phyloP scores from a whole-genome alignment of 2,113 vertebrate genomes.

The Sorex fumeus region DNA sequence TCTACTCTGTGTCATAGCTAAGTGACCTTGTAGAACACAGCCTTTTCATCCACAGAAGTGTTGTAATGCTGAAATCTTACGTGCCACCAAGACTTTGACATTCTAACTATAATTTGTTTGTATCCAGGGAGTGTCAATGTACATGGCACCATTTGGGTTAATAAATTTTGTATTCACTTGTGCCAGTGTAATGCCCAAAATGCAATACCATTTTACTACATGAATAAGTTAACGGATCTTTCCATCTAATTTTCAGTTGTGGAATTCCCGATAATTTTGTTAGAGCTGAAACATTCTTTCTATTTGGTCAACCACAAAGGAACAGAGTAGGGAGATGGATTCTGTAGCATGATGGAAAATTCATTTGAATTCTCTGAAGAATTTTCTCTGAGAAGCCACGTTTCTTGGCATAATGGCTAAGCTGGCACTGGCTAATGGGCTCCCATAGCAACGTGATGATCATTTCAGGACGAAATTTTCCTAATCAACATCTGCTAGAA shows the following conservation, averaged over 20 bases:
- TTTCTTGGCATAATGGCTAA: slow-evolving; percentile 38
- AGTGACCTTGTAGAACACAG: background rate
- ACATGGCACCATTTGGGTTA: slow-evolving; percentile 25
- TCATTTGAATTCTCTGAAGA: slow-evolving; percentile 51
- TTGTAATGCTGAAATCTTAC: background rate
- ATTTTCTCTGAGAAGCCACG: slow-evolving; percentile 42
- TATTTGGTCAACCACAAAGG: background rate
- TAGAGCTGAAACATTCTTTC: background rate
- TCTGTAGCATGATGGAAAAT: background rate
- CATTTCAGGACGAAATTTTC: slow-evolving; percentile 27
- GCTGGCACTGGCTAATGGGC: slow-evolving; percentile 3
- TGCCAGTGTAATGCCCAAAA: background rate
- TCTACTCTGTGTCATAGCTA: background rate
- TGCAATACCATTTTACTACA: background rate
- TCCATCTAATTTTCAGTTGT: too few relatives aligned
- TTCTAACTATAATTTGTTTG: slow-evolving; percentile 27
- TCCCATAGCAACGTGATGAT: background rate
- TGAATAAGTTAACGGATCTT: background rate
- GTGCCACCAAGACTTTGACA: background rate
- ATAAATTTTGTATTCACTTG: slow-evolving; percentile 12
- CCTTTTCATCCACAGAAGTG: background rate
- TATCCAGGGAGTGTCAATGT: background rate
- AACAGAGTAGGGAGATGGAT: background rate
- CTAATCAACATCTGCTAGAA: slow-evolving; percentile 26
- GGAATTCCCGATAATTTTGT: slow-evolving; percentile 27